Conservation (phyloP, 1,140 invertebrate species). For the Brachionus angularis region DNA sequence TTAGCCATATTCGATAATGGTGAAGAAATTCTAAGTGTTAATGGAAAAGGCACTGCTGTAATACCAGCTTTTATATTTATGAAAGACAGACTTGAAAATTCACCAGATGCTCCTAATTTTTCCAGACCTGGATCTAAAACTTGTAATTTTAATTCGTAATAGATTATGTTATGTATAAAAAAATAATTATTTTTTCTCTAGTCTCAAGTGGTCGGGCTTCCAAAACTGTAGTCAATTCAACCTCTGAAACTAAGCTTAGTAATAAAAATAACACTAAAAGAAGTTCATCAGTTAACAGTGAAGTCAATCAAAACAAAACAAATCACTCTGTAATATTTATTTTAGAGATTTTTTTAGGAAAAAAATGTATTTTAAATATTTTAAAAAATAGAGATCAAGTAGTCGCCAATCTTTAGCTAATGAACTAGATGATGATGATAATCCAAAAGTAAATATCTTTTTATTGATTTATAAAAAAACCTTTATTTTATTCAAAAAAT, state of each 20-base stretch:
- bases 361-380: neutral
- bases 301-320: conserved; percentile 10
- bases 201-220: conserved; percentile 44
- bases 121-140: conserved; percentile 30
- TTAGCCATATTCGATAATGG: conserved; percentile 55
- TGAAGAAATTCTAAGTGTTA: conserved; percentile 51
- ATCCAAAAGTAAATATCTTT: neutral
- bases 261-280: conserved; percentile 13
- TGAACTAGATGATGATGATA: conserved; percentile 8
- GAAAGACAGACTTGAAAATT: conserved; percentile 47
- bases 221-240: conserved; percentile 48
- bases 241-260: conserved; percentile 45
- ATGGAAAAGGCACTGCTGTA: conserved; percentile 56
- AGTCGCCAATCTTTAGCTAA: neutral
- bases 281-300: conserved; percentile 39
- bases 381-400: conserved; percentile 10
- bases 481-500: neutral
- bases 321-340: conserved; percentile 14
- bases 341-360: neutral
- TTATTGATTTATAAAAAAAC: neutral
- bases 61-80: conserved; percentile 55
- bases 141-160: neutral
- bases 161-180: conserved; percentile 3
- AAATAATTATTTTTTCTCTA: neutral
- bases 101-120: neutral